phyloP scores from a whole-genome alignment of 2,113 vertebrate species.

The Ptyas mucosa region DNA sequence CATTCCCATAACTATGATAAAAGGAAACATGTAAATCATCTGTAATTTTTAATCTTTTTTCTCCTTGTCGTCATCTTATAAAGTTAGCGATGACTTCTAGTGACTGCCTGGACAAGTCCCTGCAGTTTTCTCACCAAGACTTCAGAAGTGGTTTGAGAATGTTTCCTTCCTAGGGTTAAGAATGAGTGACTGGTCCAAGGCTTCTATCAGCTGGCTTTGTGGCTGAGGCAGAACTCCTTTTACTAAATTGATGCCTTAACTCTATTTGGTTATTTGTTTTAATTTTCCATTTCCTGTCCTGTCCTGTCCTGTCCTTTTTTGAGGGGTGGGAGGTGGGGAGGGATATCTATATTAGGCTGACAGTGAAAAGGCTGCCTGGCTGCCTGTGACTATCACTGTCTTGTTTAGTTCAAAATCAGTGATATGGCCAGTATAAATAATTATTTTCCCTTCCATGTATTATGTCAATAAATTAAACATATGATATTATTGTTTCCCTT shows the following conservation, averaged over 20 bases:
- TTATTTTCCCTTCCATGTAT: neutral
- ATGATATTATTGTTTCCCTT: neutral
- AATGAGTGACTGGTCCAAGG: neutral
- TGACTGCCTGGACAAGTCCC: neutral
- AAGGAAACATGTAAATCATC: neutral
- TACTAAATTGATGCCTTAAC: neutral
- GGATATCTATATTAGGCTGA: neutral
- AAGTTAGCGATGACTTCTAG: neutral
- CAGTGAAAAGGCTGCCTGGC: neutral
- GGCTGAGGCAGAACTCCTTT: neutral
- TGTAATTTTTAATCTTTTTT: neutral
- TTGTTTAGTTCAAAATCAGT: neutral
- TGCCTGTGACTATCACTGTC: neutral
- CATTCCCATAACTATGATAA: neutral
- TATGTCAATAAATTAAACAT: neutral
- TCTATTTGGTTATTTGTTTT: neutral
- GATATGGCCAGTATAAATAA: neutral
- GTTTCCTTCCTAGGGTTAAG: neutral
- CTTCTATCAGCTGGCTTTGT: neutral
- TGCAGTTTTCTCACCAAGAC: neutral
- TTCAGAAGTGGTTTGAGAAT: neutral
- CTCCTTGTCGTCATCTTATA: neutral
- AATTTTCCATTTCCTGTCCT: neutral
- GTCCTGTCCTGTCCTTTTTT: too few species aligned
- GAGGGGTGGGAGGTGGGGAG: too few species aligned